These are phyloP conservation scores for Drosophila equinoxialis DNA, from an alignment of 1,140 invertebrate genomes.

Conservation along the genomic window DNA sequence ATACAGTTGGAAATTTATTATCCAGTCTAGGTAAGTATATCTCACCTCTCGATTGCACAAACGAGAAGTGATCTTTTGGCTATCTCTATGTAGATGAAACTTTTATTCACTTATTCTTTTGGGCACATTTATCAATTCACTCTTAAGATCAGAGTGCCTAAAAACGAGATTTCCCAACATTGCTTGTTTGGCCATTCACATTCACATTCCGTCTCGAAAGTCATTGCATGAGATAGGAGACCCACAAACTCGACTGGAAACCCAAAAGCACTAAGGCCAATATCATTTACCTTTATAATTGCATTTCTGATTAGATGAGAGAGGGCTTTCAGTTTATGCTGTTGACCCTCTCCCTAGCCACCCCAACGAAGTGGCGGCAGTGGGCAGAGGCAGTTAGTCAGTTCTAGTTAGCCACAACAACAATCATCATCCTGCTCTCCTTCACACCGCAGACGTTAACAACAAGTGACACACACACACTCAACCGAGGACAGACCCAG, in stretches of 20 bases:
- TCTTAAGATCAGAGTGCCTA: constrained; percentile 3
- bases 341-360: constrained; percentile 13
- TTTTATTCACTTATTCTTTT: neutral
- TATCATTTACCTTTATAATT: constrained; percentile 63
- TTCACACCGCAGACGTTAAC: constrained; percentile 37
- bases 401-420: constrained; percentile 57
- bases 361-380: constrained; percentile 15
- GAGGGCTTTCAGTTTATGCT: constrained; percentile 21
- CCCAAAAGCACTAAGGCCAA: constrained; percentile 12
- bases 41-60: too few species aligned
- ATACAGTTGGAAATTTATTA: constrained; percentile 25
- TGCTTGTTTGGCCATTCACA: neutral
- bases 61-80: neutral
- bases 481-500: too few species aligned
- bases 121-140: neutral
- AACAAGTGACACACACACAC: constrained; percentile 36
- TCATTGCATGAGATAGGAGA: too few species aligned
- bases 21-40: constrained; percentile 33
- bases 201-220: neutral
- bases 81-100: neutral
- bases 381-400: constrained; percentile 33
- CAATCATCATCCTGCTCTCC: constrained; percentile 25
- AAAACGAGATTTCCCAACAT: neutral
- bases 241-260: too few species aligned
- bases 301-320: constrained; percentile 66